Evolutionary conservation across 2,113 vertebrate genomes (phyloP).

Genomic region (Neotoma lepida): DNA sequence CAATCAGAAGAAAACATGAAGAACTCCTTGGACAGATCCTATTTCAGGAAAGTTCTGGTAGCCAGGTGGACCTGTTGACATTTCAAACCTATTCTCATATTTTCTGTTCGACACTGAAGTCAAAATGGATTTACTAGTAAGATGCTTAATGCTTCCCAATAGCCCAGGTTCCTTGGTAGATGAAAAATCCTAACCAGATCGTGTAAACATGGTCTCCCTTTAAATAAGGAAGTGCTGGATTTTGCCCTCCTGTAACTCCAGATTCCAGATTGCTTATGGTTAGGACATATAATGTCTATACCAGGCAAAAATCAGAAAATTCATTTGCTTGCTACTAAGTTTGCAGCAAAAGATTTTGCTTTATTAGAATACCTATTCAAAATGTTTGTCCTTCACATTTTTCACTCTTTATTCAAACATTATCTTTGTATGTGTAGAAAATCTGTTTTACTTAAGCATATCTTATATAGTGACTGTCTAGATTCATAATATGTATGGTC

Average conservation of each 20-base stretch:
- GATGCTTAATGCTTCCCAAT: not conserved
- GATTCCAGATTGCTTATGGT: not conserved
- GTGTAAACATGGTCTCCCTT: not conserved
- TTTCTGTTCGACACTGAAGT: not conserved
- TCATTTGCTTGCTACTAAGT: not conserved
- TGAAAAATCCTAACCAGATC: not conserved
- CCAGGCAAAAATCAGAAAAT: not conserved
- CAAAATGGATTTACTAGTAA: not conserved
- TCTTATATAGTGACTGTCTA: not conserved
- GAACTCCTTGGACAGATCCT: not conserved
- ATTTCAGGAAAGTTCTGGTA: not conserved
- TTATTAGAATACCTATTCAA: constrained; percentile 24
- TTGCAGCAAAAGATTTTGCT: not conserved
- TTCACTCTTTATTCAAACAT: not conserved
- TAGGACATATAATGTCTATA: not conserved
- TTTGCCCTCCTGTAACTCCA: not conserved
- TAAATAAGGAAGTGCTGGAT: not conserved
- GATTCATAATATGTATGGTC: no score
- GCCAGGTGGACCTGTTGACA: not conserved
- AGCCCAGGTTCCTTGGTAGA: not conserved
- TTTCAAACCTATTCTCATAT: not conserved
- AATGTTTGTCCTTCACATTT: not conserved
- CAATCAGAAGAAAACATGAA: not conserved
- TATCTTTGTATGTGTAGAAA: not conserved
- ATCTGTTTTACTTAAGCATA: not conserved